Base-by-base conservation (phyloP, 2,888 invertebrate genomes). In the Cosmopolites sordidus region DNA sequence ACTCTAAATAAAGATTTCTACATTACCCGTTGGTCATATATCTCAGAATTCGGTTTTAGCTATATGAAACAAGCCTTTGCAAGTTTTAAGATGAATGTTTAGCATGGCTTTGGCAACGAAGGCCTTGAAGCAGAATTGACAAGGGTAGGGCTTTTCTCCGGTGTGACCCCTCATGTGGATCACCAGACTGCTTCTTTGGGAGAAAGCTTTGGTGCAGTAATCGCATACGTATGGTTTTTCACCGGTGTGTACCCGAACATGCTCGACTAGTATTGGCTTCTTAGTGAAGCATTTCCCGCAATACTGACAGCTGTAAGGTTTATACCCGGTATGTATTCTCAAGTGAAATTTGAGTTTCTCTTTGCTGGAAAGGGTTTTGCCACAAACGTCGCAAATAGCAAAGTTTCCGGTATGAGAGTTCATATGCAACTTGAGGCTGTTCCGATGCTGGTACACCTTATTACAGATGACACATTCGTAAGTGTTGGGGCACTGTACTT, bases 131-230 rank as follows among this genome's bases (percentile, higher is more conserved):
- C 83, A 83, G 60, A 79, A 72, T 54, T 70, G 75, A 67, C 83
- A 83, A 49, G 72, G 74, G 72, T 82, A 83, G 0, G 83, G 83
- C 57, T 79, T 75, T 60, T 80, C 79, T 22, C 83, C 83, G 54
- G 80, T 80, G 73, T 83, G 83, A 66, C 80, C 80, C 64, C 83
- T 73, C 69, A 81, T 81, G 69, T 83, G 83, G 56, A 82, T 82
- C 57, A 81, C 82, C 58, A 83, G 76, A 58, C 82, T 83, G 59
- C 81, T 80, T 12, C 81, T 74, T 71, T 83, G 83, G 22, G 79
- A 79, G 73, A 83, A 83, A 11, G 79, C 79, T 70, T 83, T 82
- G 27, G 77, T 77, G 70, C 83, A 83, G 68, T 78, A 77, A 56
- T 79, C 75, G 69, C 83, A 83, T n/a, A 67, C 64, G 56, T 73